A percentile compares a stretch with the other conserved stretches of the same genome.
Conservation (phyloP, 2,888 invertebrate species). For the Atrina japonica region DNA sequence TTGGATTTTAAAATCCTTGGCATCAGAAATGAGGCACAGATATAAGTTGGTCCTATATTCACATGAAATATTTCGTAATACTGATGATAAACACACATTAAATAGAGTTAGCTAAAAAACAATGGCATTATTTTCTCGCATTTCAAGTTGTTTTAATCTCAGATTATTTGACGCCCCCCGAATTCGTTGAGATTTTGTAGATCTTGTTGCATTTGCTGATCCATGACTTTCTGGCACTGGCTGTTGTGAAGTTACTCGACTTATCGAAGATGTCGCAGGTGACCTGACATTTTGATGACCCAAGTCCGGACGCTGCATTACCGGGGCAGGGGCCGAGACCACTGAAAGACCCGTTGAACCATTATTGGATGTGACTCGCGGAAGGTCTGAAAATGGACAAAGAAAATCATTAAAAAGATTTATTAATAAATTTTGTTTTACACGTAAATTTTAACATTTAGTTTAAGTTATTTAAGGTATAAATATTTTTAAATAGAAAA, state of each 20-base stretch:
- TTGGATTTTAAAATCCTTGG: too few relatives aligned
- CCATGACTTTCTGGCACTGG: conserved; percentile 44
- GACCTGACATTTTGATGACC: conserved; percentile 46
- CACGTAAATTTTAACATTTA: too few relatives aligned
- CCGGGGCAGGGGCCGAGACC: conserved; percentile 79
- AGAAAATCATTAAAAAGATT: too few relatives aligned
- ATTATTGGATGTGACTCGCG: conserved; percentile 67
- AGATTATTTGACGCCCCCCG: conserved; percentile 72
- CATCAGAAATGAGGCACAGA: too few relatives aligned
- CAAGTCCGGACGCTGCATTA: conserved; percentile 75
- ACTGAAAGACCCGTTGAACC: conserved; percentile 74
- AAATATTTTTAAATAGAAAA: too few relatives aligned
- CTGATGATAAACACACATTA: too few relatives aligned
- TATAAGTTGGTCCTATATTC: too few relatives aligned
- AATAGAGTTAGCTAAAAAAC: conserved; percentile 67
- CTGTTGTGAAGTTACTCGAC: conserved; percentile 61
- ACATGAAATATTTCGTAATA: too few relatives aligned
- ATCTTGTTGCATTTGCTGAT: conserved; percentile 53
- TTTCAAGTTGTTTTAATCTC: conserved; percentile 71
- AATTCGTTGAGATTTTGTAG: conserved; percentile 72
- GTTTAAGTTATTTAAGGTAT: too few relatives aligned
- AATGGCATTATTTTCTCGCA: conserved; percentile 75
- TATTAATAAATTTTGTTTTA: too few relatives aligned
- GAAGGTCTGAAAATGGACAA: conserved; percentile 56
- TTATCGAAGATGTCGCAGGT: conserved; percentile 46